Evolutionary conservation across 2,797 vertebrate genomes (phyloP), one percentile per base, ranked within the genome.

Genomic region (Euphonia xanthogaster): DNA sequence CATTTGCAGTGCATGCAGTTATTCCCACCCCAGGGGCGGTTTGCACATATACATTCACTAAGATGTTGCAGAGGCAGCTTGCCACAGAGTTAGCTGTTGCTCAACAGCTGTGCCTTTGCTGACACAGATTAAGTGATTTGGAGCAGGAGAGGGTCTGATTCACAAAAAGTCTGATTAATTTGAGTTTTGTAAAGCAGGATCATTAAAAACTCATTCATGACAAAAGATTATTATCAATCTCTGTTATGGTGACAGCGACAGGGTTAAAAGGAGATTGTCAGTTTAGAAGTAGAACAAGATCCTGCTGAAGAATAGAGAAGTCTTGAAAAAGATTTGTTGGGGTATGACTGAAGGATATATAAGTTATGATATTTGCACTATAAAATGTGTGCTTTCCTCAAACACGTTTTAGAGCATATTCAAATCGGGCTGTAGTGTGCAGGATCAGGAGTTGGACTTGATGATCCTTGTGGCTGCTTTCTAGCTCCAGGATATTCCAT

Each of bases 81-180:
- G 71, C 68, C 74, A 68, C 35, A 35, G 50, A 58, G 31, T 31
- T 58, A 65, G n/a, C 55, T 93, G 60, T 71, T 6, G 4, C 42
- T 93, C 75, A 78, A 42, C 72, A 77, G 45, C 72, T 91, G 55
- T 90, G 78, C 66, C 78, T 93, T 89, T 92, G 50, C 84, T 88
- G 67, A 88, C 67, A 47, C 12, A 73, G 58, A 88, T 84, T 44
- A 84, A 77, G 51, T 70, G 35, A 85, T 78, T 71, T 92, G 61
- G 44, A 87, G 53, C 17, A 88, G 37, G 22, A 50, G 9, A 54
- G 33, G 80, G 33, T 61, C 37, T 62, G 28, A 58, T 65, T 79
- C 80, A 70, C 55, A 61, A 73, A 54, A 91, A 65, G 6, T 33
- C 35, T 79, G 67, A 79, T 67, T 63, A 63, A 89, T 78, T 48